Percentiles rank a stretch among this genome's conserved stretches.
Evolutionary conservation across 2,797 vertebrate genomes (phyloP).

Genomic region (Rhinophrynus dorsalis): DNA sequence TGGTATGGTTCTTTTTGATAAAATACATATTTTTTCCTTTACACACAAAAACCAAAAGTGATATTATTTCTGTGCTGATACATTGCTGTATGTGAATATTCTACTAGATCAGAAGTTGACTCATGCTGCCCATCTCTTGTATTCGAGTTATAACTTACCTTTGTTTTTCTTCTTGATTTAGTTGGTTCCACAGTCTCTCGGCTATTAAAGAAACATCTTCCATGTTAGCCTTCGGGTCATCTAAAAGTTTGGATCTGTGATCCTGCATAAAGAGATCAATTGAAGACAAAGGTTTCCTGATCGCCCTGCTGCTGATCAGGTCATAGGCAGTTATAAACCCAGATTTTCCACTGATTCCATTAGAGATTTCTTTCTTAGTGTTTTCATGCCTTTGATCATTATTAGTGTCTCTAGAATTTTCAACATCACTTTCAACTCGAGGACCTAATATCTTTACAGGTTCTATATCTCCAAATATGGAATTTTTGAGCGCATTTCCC

Average conservation of each 20-base stretch:
- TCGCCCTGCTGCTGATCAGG: slow-evolving; percentile 79
- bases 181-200: slow-evolving; percentile 84
- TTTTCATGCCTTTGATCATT: slow-evolving; percentile 32
- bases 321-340: slow-evolving; percentile 83
- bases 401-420: slow-evolving; percentile 25
- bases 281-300: slow-evolving; percentile 81
- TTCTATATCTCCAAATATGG: slow-evolving; percentile 70
- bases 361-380: slow-evolving; percentile 63
- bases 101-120: no score
- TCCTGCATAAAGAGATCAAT: slow-evolving; percentile 82
- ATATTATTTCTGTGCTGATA: no score
- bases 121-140: no score
- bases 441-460: slow-evolving; percentile 78
- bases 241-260: slow-evolving; percentile 71
- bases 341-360: slow-evolving; percentile 78
- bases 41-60: no score
- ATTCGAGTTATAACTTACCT: no score
- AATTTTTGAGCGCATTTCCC: slow-evolving; percentile 74
- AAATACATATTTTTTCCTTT: no score
- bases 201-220: slow-evolving; percentile 74
- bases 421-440: slow-evolving; percentile 33
- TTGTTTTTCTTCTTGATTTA: slow-evolving; percentile 79
- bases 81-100: no score
- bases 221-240: slow-evolving; percentile 74
- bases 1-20: no score